A percentile compares a stretch with the other conserved stretches of the same genome.
Conservation (phyloP, 1,140 invertebrate genomes). For the Odontomachus brunneus region DNA sequence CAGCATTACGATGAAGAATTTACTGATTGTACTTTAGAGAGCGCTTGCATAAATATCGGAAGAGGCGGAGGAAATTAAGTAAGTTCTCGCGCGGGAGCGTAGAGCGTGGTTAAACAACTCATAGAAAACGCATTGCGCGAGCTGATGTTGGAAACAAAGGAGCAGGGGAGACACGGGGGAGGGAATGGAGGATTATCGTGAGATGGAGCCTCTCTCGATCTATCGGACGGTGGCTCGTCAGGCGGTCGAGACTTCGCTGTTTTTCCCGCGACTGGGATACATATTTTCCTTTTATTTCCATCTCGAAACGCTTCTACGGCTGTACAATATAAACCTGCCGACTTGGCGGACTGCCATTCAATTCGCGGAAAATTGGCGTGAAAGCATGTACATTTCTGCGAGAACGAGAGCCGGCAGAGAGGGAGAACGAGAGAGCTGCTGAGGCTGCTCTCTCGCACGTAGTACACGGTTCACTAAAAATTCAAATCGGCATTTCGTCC, state of each 20-base stretch:
- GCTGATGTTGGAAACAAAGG: too few relatives aligned
- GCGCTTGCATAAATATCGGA: too few relatives aligned
- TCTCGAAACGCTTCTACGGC: slow-evolving; percentile 21
- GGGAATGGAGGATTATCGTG: slow-evolving; percentile 31
- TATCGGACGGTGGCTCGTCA: slow-evolving; percentile 20
- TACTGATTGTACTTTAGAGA: too few relatives aligned
- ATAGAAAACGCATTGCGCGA: too few relatives aligned
- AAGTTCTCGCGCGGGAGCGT: too few relatives aligned
- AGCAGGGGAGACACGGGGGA: too few relatives aligned
- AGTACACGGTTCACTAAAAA: not conserved
- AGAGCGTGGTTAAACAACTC: too few relatives aligned
- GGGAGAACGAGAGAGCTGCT: too few relatives aligned
- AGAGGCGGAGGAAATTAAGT: too few relatives aligned
- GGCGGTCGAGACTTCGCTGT: not conserved
- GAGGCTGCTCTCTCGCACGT: not conserved
- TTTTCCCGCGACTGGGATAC: slow-evolving; percentile 19
- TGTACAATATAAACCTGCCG: slow-evolving; percentile 53
- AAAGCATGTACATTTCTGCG: slow-evolving; percentile 33
- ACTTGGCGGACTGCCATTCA: slow-evolving; percentile 64
- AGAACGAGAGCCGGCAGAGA: too few relatives aligned
- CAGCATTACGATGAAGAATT: too few relatives aligned
- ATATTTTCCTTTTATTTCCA: slow-evolving; percentile 51
- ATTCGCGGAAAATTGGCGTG: slow-evolving; percentile 63
- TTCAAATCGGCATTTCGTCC: slow-evolving; percentile 41
- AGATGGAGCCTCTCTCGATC: slow-evolving; percentile 1